Evolutionary conservation across 2,797 vertebrate genomes (phyloP).

Genomic region (Uromys caudimaculatus): DNA sequence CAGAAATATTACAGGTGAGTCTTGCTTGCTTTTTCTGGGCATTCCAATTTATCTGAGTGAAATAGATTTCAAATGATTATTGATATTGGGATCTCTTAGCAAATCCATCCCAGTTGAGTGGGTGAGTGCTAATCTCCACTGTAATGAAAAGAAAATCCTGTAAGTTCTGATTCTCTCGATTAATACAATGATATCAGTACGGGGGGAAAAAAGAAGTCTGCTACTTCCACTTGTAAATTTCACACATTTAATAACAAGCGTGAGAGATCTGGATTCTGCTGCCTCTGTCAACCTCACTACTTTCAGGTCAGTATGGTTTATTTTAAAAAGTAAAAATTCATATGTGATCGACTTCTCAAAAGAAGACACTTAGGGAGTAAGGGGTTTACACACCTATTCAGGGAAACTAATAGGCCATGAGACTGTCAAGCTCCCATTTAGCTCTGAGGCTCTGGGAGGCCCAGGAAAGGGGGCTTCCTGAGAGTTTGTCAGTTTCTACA

Average conservation of each 20-base stretch:
- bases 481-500: background rate
- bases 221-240: constrained; percentile 80
- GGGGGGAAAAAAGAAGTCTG: constrained; percentile 66
- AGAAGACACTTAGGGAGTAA: background rate
- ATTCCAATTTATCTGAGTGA: constrained; percentile 84
- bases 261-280: constrained; percentile 55
- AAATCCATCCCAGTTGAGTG: constrained; percentile 83
- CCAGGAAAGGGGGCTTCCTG: background rate
- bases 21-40: constrained; percentile 78
- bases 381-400: background rate
- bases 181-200: constrained; percentile 77
- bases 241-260: constrained; percentile 76
- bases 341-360: constrained; percentile 13
- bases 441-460: background rate
- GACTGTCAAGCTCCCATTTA: background rate
- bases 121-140: constrained; percentile 81
- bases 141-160: constrained; percentile 85
- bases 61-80: constrained; percentile 84
- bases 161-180: constrained; percentile 76
- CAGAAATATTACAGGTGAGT: constrained; percentile 66
- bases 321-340: background rate
- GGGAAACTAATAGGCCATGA: background rate
- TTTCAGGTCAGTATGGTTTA: background rate
- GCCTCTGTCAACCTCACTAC: constrained; percentile 59
- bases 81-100: constrained; percentile 80